Evolutionary conservation across 2,888 invertebrate genomes (phyloP).

Genomic region (Sarcophaga rosellei): DNA sequence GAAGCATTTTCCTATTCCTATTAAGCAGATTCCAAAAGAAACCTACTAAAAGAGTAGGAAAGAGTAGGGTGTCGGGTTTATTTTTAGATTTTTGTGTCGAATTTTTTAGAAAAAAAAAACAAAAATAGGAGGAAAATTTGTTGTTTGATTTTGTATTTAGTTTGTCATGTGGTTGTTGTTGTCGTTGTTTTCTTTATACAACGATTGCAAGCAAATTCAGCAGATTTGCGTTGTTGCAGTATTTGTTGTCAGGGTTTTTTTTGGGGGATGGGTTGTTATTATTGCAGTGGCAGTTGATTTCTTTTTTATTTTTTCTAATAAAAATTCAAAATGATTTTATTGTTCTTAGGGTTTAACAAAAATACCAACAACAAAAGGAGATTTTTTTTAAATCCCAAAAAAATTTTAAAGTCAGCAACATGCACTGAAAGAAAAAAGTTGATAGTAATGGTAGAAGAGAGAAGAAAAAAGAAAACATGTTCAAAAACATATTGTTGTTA

Average conservation of each 20-base stretch:
- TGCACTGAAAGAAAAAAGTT: background rate
- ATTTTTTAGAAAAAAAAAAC: background rate
- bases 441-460: background rate
- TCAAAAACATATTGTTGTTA: conserved; percentile 63
- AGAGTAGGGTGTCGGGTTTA: background rate
- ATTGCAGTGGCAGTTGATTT: conserved; percentile 17
- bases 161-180: background rate
- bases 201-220: conserved; percentile 22
- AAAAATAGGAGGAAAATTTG: background rate
- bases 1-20: fast-evolving
- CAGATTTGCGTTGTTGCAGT: conserved; percentile 29
- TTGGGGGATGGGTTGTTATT: background rate
- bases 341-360: conserved; percentile 31
- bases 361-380: conserved; percentile 31
- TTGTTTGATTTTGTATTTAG: conserved; percentile 8
- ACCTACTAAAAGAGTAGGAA: background rate
- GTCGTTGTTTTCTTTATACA: background rate
- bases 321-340: conserved; percentile 60
- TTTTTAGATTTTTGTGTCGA: background rate
- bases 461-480: conserved; percentile 32
- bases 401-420: background rate
- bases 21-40: too few relatives aligned
- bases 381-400: background rate
- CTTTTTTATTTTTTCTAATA: conserved; percentile 49
- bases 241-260: conserved; percentile 23